Base-by-base conservation (phyloP, 2,888 invertebrate genomes). In the Eilema depressum region DNA sequence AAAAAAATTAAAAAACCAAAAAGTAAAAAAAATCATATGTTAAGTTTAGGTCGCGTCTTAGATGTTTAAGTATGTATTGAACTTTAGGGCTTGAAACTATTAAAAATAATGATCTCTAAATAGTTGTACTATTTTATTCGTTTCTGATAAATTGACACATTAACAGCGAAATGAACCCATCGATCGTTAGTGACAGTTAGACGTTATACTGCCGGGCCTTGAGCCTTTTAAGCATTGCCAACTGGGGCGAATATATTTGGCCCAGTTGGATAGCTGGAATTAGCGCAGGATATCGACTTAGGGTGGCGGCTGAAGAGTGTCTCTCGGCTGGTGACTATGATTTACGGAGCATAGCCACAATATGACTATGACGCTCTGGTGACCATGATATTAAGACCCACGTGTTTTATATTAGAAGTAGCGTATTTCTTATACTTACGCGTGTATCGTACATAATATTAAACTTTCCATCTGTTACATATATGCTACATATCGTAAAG, bases 241-340 rank as follows among this genome's bases (percentile, higher is more conserved):
- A 37, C 56, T 70, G 57, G 61, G 61, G 65, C 66, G n/a, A 47
- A 30, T 10, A 2, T 37, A 37, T 1, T 8, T 8, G 66, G 57
- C 41, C 59, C 37, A 61, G 64, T 68, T 67, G 64, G 53, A 68
- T 47, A 59, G 63, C 72, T 66, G 75, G 37, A 63, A 57, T 70
- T 53, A 68, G 66, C 14, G 10, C 66, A 63, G 75, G 66, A 61
- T 68, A 41, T 60, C 72, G 64, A 75, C 69, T 71, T 37, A 68
- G 56, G 62, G 61, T 67, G 73, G n/a, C n/a, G n/a, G n/a, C n/a
- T n/a, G 71, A n/a, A 66, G 66, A 68, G 56, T 60, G 56, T 59
- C 8, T 20, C 12, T 47, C 20, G 11, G 61, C 26, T 5, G 14
- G 7, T 4, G 12, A 1, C n/a, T 20, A 47, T 67, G 25, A 25